Base-by-base conservation (phyloP, 2,888 invertebrate genomes). In the Philaethria dido region DNA sequence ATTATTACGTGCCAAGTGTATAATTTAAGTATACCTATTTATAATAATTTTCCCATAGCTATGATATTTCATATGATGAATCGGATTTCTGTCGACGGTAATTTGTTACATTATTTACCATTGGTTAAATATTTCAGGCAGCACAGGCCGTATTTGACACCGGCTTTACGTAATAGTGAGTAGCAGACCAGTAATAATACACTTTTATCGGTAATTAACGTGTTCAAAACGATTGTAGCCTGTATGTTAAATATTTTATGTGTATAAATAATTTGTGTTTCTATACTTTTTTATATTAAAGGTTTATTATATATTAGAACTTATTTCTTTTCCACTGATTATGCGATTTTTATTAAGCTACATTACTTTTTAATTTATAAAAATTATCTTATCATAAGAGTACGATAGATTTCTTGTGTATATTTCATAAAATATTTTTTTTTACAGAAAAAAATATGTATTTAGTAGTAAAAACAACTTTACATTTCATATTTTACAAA, bases 91-190 rank as follows among this genome's bases (percentile, higher is more conserved):
- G 61, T 54, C 33, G 50, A 52, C 29, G 54, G 29, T 62, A 48
- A 66, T 50, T 55, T 55, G 62, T 52, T 29, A 63, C 39, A 44
- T 55, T 63, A 55, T 63, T 63, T 63, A 45, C 33, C 48, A 62
- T 65, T 60, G 64, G 59, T 65, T 48, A 60, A 60, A 65, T 60
- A 65, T 65, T 65, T 65, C 64, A 67, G 57, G 29, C 48, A 52
- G 62, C 62, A 57, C 55, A 67, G 57, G 62, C 62, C 42, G 66
- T 66, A 62, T 55, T 62, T 62, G 66, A 67, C 67, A 67, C 67
- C 59, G 57, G 67, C 59, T 67, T 67, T 62, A 57, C 22, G 62
- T 67, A 67, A 67, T 62, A 55, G 48, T 57, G 55, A 62, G 55
- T 66, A 62, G 48, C 36, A 22, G 29, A 48, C 47, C 29, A 55